phyloP scores from a whole-genome alignment of 2,797 vertebrate species.

The Takifugu ocellatus region DNA sequence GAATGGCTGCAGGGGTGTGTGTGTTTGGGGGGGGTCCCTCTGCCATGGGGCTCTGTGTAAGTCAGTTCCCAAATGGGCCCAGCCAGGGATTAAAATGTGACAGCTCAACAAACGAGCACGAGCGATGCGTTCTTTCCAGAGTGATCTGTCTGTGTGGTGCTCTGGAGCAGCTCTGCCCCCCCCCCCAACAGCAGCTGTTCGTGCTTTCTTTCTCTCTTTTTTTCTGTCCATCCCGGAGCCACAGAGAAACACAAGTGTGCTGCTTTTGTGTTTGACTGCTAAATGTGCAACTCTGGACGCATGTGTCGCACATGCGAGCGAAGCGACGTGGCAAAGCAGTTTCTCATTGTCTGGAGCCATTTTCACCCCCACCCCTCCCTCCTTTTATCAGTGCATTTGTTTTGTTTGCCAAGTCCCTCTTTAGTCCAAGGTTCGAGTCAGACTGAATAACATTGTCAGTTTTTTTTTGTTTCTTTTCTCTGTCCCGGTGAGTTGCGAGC shows the following conservation, averaged over 20 bases:
- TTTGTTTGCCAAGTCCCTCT: slow-evolving; percentile 78
- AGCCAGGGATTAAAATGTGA: slow-evolving; percentile 91
- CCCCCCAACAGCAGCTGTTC: slow-evolving; percentile 76
- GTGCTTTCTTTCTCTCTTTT: slow-evolving; percentile 74
- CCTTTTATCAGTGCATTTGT: slow-evolving; percentile 72
- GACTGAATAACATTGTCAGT: slow-evolving; percentile 66
- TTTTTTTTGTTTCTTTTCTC: slow-evolving; percentile 48
- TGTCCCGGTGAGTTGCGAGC: slow-evolving; percentile 67
- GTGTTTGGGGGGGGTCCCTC: slow-evolving; percentile 8
- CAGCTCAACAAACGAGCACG: slow-evolving; percentile 94
- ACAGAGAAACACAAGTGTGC: slow-evolving; percentile 54
- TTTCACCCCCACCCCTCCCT: slow-evolving; percentile 26
- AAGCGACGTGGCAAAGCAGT: slow-evolving; percentile 61
- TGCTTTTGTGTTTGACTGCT: slow-evolving; percentile 63
- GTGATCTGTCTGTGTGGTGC: slow-evolving; percentile 81
- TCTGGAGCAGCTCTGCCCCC: slow-evolving; percentile 80
- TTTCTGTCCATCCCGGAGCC: slow-evolving; percentile 62
- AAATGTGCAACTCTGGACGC: slow-evolving; percentile 63
- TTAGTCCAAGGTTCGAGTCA: slow-evolving; percentile 64
- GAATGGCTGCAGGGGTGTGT: slow-evolving; percentile 17
- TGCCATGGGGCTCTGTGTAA: slow-evolving; percentile 35
- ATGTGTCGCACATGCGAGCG: slow-evolving; percentile 49
- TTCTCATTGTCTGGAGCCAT: slow-evolving; percentile 67
- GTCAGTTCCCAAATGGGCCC: slow-evolving; percentile 84
- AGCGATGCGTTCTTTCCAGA: slow-evolving; percentile 97